phyloP scores from a whole-genome alignment of 2,113 vertebrate species.

The Megatriorchis doriae region DNA sequence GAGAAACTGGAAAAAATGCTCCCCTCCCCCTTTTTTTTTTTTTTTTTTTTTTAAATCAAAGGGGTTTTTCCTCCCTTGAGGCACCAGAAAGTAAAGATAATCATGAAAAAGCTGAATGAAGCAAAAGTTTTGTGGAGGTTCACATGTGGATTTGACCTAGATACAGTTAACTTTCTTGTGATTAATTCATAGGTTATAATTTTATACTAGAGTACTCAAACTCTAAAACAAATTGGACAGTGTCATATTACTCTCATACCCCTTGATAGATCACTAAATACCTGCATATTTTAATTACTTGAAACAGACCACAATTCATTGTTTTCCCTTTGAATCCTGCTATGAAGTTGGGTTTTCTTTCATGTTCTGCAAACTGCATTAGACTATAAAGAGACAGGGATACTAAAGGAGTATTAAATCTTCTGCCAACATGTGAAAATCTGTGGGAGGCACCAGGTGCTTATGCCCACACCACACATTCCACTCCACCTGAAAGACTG shows the following conservation, averaged over 20 bases:
- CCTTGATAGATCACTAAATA: background rate
- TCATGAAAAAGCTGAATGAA: constrained; percentile 55
- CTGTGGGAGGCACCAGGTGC: background rate
- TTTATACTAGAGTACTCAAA: background rate
- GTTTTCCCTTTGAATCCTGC: background rate
- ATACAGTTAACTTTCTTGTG: constrained; percentile 2
- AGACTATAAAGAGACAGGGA: background rate
- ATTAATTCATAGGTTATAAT: background rate
- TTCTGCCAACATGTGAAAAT: background rate
- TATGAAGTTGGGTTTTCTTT: background rate
- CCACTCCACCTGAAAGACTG: background rate
- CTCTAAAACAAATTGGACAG: background rate
- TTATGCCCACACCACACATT: background rate
- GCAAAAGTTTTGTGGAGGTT: constrained; percentile 23
- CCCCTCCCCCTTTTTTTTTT: background rate
- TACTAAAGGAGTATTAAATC: background rate
- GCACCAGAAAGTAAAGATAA: constrained; percentile 1
- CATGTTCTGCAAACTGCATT: background rate
- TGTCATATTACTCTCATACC: background rate
- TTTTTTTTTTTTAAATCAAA: background rate
- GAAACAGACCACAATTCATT: background rate
- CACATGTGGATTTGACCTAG: constrained; percentile 27
- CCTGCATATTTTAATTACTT: background rate
- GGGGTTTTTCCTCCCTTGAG: background rate
- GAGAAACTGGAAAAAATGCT: background rate